Evolutionary conservation across 1,140 invertebrate genomes (phyloP).

Genomic region (Microplitis demolitor): DNA sequence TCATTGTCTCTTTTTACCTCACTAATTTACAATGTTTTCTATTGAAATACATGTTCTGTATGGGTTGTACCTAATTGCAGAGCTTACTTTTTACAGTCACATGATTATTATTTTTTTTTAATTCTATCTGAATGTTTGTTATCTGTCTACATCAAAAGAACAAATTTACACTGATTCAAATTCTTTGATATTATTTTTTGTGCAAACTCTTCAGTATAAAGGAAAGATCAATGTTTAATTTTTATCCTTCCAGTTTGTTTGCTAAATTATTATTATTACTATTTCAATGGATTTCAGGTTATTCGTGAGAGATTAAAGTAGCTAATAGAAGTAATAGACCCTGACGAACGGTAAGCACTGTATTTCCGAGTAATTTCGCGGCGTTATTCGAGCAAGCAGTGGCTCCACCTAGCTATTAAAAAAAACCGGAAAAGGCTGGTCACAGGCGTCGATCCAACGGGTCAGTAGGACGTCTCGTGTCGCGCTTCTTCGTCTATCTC

Average conservation of each 20-base stretch:
- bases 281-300: background rate
- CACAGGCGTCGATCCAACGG: conserved; percentile 19
- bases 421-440: conserved; percentile 38
- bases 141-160: background rate
- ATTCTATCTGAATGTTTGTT: background rate
- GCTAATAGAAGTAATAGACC: conserved; percentile 30
- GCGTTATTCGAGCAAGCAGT: conserved; percentile 28
- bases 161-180: background rate
- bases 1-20: background rate
- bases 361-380: conserved; percentile 42
- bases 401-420: conserved; percentile 34
- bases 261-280: background rate
- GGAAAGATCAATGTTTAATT: too few relatives aligned
- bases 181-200: background rate
- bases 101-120: conserved; percentile 1
- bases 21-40: conserved; percentile 16
- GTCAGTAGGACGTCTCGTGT: conserved; percentile 27
- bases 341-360: conserved; percentile 32
- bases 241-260: too few relatives aligned
- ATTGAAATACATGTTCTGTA: conserved; percentile 1
- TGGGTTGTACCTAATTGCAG: conserved; percentile 3
- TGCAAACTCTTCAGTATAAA: too few relatives aligned
- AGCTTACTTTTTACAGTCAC: background rate
- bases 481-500: conserved; percentile 9
- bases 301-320: conserved; percentile 14